phyloP scores from a whole-genome alignment of 2,797 vertebrate genomes.

The Sebastes kiyomatsui region DNA sequence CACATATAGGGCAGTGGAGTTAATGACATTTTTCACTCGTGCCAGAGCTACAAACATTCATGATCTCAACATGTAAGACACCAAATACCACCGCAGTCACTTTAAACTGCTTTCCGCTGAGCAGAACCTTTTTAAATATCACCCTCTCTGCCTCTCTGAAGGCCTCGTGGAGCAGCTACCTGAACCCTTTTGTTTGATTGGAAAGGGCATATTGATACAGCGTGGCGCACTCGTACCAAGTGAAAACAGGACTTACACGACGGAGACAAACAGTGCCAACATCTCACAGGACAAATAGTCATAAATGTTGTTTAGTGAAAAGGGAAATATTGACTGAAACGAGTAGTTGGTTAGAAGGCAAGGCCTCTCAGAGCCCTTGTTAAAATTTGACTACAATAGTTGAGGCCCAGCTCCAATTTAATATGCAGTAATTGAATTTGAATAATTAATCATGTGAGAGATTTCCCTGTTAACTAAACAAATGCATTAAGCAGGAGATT shows the following conservation, averaged over 20 bases:
- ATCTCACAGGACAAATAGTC: slow-evolving; percentile 36
- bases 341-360: neutral
- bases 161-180: slow-evolving; percentile 19
- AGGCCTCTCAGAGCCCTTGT: slow-evolving; percentile 34
- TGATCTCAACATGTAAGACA: slow-evolving; percentile 61
- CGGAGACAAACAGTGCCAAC: slow-evolving; percentile 21
- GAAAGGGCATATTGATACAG: slow-evolving; percentile 50
- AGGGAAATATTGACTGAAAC: slow-evolving; percentile 30
- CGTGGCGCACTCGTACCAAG: neutral
- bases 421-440: slow-evolving; percentile 58
- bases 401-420: slow-evolving; percentile 52
- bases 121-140: slow-evolving; percentile 66
- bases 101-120: slow-evolving; percentile 53
- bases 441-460: slow-evolving; percentile 59
- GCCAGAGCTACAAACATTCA: slow-evolving; percentile 60
- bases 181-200: slow-evolving; percentile 53
- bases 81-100: slow-evolving; percentile 52
- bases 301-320: slow-evolving; percentile 26
- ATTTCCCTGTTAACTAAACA: slow-evolving; percentile 45
- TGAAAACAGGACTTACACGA: slow-evolving; percentile 23
- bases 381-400: slow-evolving; percentile 44
- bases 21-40: slow-evolving; percentile 69
- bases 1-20: slow-evolving; percentile 49
- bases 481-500: slow-evolving; percentile 30
- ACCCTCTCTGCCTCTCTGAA: slow-evolving; percentile 33